Evolutionary conservation across 2,888 invertebrate genomes (phyloP).

Genomic region (Tachina grossa): DNA sequence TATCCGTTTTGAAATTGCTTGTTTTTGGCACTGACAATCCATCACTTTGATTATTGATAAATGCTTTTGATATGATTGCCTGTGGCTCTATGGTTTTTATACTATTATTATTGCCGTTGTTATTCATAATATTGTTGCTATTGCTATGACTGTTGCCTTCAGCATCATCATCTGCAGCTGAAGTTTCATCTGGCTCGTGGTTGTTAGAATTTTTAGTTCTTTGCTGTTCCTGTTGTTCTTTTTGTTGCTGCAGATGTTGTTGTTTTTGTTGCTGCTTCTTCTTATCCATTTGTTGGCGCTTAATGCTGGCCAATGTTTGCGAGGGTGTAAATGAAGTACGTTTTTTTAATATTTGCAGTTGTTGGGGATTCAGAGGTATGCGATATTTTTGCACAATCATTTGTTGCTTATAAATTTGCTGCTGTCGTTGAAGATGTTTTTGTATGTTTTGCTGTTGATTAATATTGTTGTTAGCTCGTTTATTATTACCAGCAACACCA

Average conservation of each 20-base stretch:
- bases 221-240: constrained; percentile 33
- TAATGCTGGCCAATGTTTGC: constrained; percentile 80
- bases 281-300: constrained; percentile 76
- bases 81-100: constrained; percentile 64
- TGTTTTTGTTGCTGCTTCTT: constrained; percentile 72
- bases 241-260: constrained; percentile 41
- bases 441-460: constrained; percentile 72
- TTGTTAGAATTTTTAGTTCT: constrained; percentile 59
- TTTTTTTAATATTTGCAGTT: constrained; percentile 79
- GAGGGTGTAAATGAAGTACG: constrained; percentile 82
- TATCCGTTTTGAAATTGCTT: constrained; percentile 53
- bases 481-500: constrained; percentile 71
- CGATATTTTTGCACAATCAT: constrained; percentile 71
- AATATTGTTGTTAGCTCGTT: constrained; percentile 74
- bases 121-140: constrained; percentile 31
- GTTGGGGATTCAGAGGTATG: constrained; percentile 75
- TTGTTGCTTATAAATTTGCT: constrained; percentile 66
- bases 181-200: constrained; percentile 54
- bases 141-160: background rate
- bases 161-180: constrained; percentile 57
- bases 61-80: constrained; percentile 72
- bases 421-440: constrained; percentile 61
- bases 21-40: constrained; percentile 75
- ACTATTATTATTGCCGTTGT: constrained; percentile 66
- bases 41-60: constrained; percentile 80